Conservation (phyloP, 2,888 invertebrate species). For the Sarcophaga subvicina region DNA sequence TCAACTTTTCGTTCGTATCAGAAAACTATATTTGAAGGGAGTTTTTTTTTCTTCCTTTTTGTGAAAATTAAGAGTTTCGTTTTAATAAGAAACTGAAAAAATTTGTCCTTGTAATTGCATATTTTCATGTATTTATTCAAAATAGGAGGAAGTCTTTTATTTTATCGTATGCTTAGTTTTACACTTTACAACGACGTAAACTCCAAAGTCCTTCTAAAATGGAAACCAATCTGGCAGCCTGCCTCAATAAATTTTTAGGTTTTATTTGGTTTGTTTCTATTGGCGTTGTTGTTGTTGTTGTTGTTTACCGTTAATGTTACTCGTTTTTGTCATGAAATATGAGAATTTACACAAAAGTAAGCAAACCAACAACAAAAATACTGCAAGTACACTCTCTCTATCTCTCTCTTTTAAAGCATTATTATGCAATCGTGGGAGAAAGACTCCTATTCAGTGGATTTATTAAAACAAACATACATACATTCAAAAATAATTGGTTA, state of each 20-base stretch:
- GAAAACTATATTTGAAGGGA: no score
- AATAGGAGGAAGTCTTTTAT: neutral
- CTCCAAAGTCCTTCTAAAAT: no score
- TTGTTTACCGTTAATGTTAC: slow-evolving; percentile 53
- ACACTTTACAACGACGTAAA: no score
- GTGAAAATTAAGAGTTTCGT: neutral
- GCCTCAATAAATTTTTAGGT: slow-evolving; percentile 31
- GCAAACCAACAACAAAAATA: no score
- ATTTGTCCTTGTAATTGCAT: slow-evolving; percentile 20
- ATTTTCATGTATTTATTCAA: slow-evolving; percentile 21
- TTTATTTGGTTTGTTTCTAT: neutral
- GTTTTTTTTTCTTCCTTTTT: neutral
- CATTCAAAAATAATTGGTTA: no score
- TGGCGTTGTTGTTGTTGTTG: neutral
- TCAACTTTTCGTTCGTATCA: neutral
- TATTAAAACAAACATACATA: no score
- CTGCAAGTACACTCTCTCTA: no score
- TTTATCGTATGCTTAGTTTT: no score
- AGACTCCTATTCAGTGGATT: no score
- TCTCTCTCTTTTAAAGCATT: no score
- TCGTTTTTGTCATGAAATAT: slow-evolving; percentile 57
- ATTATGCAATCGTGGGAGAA: no score
- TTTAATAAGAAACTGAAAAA: slow-evolving; percentile 34
- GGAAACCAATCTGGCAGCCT: slow-evolving; percentile 18
- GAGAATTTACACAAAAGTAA: slow-evolving; percentile 27